These are phyloP conservation scores for Chelonus insularis DNA, from an alignment of 1,140 invertebrate genomes.

Conservation along the genomic window DNA sequence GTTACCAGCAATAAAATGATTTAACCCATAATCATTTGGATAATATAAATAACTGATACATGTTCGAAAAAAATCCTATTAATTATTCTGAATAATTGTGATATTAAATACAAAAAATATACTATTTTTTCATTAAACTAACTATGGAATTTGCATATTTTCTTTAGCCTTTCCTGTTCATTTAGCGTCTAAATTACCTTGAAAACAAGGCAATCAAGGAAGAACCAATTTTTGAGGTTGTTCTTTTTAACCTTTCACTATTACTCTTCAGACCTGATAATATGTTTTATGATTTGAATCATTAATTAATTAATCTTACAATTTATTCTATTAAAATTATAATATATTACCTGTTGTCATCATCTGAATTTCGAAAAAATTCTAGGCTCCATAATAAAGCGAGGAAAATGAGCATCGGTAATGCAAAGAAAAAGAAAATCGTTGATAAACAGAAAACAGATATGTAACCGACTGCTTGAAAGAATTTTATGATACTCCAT, in stretches of 20 bases:
- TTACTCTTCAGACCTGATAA: not conserved
- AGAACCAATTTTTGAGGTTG: not conserved
- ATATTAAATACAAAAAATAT: conserved; percentile 29
- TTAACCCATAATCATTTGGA: too few species aligned
- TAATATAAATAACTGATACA: not conserved
- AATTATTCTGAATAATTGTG: not conserved
- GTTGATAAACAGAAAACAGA: conserved; percentile 23
- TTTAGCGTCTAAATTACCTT: not conserved
- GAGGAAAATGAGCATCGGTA: conserved; percentile 21
- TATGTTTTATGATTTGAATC: too few species aligned
- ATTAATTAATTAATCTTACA: too few species aligned
- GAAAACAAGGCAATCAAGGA: not conserved
- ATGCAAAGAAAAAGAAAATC: conserved; percentile 17
- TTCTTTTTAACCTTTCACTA: not conserved
- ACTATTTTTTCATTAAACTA: conserved; percentile 47
- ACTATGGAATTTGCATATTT: not conserved
- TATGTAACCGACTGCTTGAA: conserved; percentile 28
- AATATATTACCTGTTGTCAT: not conserved
- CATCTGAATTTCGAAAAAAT: conserved; percentile 4
- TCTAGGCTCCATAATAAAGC: not conserved
- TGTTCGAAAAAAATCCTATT: not conserved
- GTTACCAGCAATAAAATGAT: too few species aligned
- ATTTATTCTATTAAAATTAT: too few species aligned
- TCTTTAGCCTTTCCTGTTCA: not conserved
- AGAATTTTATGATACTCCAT: conserved; percentile 7